Conservation (phyloP, 2,888 invertebrate genomes). For the Dasysyrphus albostriatus region DNA sequence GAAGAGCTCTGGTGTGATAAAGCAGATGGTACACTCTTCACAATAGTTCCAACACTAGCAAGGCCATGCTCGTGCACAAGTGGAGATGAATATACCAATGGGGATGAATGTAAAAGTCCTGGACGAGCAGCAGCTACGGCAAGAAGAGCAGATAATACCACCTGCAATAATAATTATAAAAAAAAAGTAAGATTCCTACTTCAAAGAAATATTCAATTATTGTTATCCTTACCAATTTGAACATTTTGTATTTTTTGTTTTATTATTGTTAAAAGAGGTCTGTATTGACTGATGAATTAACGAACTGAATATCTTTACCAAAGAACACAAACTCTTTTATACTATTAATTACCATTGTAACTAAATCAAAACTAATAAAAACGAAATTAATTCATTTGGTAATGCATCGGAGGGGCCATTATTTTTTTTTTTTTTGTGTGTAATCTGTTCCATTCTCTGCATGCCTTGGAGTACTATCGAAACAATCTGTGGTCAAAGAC, state of each 20-base stretch:
- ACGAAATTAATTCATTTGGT: background rate
- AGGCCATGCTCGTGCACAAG: slow-evolving; percentile 80
- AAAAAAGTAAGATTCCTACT: background rate
- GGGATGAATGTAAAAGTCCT: slow-evolving; percentile 76
- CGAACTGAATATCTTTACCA: slow-evolving; percentile 23
- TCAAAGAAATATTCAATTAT: background rate
- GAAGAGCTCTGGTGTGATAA: slow-evolving; percentile 84
- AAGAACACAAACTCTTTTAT: slow-evolving; percentile 54
- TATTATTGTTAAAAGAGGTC: slow-evolving; percentile 40
- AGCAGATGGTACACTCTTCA: slow-evolving; percentile 84
- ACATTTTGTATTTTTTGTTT: slow-evolving; percentile 52
- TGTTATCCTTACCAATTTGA: slow-evolving; percentile 58
- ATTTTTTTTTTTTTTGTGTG: background rate
- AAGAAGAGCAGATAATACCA: slow-evolving; percentile 80
- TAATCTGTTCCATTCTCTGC: slow-evolving; percentile 41
- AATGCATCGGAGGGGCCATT: slow-evolving; percentile 27
- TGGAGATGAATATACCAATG: slow-evolving; percentile 79
- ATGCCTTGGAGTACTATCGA: slow-evolving; percentile 17
- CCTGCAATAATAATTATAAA: slow-evolving; percentile 65
- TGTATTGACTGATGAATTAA: slow-evolving; percentile 54
- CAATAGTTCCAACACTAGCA: slow-evolving; percentile 80
- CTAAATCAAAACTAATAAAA: slow-evolving; percentile 8
- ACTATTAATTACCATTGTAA: background rate
- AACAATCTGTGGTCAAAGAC: slow-evolving; percentile 52
- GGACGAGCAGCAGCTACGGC: slow-evolving; percentile 81